Conservation (phyloP, 1,140 invertebrate genomes). For the Nephotettix cincticeps region DNA sequence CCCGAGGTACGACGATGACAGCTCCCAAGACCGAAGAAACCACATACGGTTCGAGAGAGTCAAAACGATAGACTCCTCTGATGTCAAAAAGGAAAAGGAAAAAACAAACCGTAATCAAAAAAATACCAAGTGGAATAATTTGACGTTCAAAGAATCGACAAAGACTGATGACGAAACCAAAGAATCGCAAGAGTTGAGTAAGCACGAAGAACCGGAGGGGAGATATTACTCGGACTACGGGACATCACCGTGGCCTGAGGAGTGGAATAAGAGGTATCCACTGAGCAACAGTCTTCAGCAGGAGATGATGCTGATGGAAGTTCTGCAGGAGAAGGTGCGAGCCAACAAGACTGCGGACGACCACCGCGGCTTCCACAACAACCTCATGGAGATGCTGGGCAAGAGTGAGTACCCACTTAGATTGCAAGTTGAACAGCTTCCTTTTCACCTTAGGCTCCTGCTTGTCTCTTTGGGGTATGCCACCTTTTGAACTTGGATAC, state of each 20-base stretch:
- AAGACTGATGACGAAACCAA: constrained; percentile 15
- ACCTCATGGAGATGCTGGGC: constrained; percentile 77
- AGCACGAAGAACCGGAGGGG: not conserved
- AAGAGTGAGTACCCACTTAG: constrained; percentile 64
- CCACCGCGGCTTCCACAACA: constrained; percentile 57
- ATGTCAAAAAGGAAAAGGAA: not conserved
- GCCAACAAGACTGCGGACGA: constrained; percentile 37
- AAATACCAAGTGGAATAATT: not conserved
- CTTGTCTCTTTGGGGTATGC: too few species aligned
- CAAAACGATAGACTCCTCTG: not conserved
- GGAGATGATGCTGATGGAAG: constrained; percentile 17
- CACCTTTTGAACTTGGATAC: too few species aligned
- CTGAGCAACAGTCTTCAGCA: constrained; percentile 12
- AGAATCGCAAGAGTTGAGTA: constrained; percentile 7
- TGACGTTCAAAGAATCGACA: not conserved
- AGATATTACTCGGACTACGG: constrained; percentile 6
- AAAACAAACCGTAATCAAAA: constrained; percentile 1
- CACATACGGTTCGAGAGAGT: not conserved
- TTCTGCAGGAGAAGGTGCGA: constrained; percentile 5
- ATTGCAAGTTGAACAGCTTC: too few species aligned
- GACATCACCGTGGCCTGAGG: not conserved
- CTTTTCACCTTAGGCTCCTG: too few species aligned
- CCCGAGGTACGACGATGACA: not conserved
- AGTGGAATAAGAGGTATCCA: not conserved
- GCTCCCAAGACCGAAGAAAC: not conserved